Conservation (phyloP, 1,140 invertebrate species). For the Manduca sexta region DNA sequence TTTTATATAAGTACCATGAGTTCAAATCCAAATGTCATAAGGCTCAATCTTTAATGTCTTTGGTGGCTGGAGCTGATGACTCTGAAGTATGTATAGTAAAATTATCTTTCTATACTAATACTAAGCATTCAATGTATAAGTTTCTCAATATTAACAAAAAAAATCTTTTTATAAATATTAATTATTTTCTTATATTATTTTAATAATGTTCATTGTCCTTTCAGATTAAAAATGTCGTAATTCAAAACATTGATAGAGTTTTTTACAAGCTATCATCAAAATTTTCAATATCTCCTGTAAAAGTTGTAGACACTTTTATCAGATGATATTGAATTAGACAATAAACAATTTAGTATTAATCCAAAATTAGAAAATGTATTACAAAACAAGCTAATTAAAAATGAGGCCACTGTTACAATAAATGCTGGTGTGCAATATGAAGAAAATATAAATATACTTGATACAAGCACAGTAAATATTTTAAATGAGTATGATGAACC, state of each 20-base stretch:
- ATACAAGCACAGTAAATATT: not conserved
- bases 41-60: constrained; percentile 5
- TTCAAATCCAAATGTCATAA: constrained; percentile 11
- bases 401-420: not conserved
- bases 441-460: not conserved
- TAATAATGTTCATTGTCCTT: not conserved
- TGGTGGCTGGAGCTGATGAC: constrained; percentile 3
- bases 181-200: too few species aligned
- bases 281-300: not conserved
- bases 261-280: constrained; percentile 7
- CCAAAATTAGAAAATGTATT: not conserved
- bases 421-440: not conserved
- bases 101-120: too few species aligned
- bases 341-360: not conserved
- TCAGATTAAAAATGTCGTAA: constrained; percentile 6
- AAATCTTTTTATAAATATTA: too few species aligned
- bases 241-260: constrained; percentile 10
- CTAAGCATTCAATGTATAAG: not conserved
- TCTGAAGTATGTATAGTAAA: too few species aligned
- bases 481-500: not conserved
- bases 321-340: not conserved
- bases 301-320: not conserved
- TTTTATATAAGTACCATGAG: constrained; percentile 7
- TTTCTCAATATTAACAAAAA: too few species aligned
- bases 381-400: not conserved